Conservation (phyloP, 2,888 invertebrate species). For the Adelognathus sp. region DNA sequence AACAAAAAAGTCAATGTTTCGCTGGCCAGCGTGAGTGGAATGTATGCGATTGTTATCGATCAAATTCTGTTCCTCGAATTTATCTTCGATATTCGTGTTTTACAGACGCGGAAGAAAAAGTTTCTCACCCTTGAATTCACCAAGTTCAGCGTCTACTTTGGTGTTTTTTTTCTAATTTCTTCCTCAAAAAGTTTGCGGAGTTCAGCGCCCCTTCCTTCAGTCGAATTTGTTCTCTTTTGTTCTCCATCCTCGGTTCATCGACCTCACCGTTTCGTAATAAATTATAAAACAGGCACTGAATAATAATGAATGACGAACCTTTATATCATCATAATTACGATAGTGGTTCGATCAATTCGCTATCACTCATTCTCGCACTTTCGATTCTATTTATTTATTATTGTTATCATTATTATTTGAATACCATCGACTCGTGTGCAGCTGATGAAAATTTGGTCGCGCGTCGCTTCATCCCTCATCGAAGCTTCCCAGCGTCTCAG, state of each 20-base stretch:
- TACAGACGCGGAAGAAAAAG: neutral
- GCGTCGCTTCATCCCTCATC: neutral
- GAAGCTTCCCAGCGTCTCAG: constrained; percentile 49
- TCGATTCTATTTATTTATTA: constrained; percentile 31
- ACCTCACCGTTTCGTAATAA: constrained; percentile 46
- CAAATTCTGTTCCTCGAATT: constrained; percentile 34
- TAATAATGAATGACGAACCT: constrained; percentile 52
- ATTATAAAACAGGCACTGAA: constrained; percentile 54
- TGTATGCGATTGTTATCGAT: constrained; percentile 44
- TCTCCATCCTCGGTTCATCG: constrained; percentile 2
- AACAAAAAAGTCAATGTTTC: too few species aligned
- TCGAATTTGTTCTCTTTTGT: neutral
- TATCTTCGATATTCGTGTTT: neutral
- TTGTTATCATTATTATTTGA: constrained; percentile 6
- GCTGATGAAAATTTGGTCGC: constrained; percentile 46
- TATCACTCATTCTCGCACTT: constrained; percentile 10
- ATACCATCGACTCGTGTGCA: constrained; percentile 46
- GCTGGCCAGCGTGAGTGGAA: too few species aligned
- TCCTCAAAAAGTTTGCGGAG: too few species aligned
- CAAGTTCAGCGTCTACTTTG: neutral
- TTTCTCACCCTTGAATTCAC: neutral
- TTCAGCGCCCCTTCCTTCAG: too few species aligned
- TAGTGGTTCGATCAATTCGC: constrained; percentile 44
- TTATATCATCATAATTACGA: constrained; percentile 43
- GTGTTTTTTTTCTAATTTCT: neutral